phyloP scores from a whole-genome alignment of 2,113 vertebrate genomes.

The Alexandromys fortis region DNA sequence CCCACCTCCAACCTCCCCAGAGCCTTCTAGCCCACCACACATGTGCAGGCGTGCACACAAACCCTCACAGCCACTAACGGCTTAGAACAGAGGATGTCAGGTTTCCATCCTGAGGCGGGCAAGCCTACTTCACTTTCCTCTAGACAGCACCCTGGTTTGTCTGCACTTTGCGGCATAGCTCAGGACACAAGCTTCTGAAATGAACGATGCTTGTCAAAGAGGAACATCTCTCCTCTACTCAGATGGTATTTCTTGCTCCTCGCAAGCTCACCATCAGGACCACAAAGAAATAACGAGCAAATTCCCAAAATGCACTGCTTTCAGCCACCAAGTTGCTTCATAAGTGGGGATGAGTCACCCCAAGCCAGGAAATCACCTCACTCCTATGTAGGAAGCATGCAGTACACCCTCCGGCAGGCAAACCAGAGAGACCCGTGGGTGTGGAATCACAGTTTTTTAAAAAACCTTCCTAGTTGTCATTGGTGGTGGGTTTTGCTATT shows the following conservation, averaged over 20 bases:
- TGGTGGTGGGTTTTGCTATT: background rate
- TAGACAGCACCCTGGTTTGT: slow-evolving; percentile 53
- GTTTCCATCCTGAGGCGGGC: background rate
- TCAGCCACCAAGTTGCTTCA: slow-evolving; percentile 18
- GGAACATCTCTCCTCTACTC: slow-evolving; percentile 68
- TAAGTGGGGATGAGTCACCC: slow-evolving; percentile 62
- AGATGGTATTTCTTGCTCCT: slow-evolving; percentile 55
- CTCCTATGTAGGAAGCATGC: background rate
- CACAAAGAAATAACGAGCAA: slow-evolving; percentile 60
- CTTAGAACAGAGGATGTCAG: background rate
- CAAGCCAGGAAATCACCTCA: slow-evolving; percentile 46
- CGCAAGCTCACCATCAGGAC: background rate
- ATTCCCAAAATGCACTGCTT: slow-evolving; percentile 50
- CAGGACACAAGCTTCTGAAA: slow-evolving; percentile 64
- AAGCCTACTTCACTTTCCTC: slow-evolving; percentile 28
- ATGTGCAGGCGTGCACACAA: background rate
- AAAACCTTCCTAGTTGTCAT: background rate
- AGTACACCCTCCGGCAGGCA: background rate
- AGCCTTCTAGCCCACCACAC: background rate
- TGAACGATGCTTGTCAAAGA: slow-evolving; percentile 69
- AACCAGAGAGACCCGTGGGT: background rate
- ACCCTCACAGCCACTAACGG: background rate
- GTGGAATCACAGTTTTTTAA: background rate
- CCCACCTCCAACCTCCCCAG: background rate
- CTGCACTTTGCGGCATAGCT: slow-evolving; percentile 50